Base-by-base conservation (phyloP, 64 coral and sea anemone species). In the Stichodactyla mertensii region DNA sequence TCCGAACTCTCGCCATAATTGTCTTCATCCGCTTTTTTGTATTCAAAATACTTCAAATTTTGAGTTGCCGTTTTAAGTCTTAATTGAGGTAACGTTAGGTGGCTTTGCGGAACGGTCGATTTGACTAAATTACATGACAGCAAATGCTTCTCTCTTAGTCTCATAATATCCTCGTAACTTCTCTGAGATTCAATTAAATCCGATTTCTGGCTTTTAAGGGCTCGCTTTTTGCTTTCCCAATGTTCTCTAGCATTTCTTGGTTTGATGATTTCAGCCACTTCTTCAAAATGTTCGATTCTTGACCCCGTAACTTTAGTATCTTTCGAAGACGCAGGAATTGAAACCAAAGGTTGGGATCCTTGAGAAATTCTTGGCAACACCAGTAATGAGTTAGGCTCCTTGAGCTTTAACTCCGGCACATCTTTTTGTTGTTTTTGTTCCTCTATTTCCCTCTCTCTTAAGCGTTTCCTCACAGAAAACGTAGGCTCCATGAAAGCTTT, bases 171-270 rank as follows among this genome's bases (percentile, higher is more conserved):
- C 54, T 81, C 78, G 10, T 81, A 81, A 10, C 78, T 52, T 53
- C 78, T 53, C 12, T 81, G 78, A 0, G 78, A 81, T 55, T 81
- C 78, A 6, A 15, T 81, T 54, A 81, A 16, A 55, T 81, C 78
- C 8, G 78, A 52, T 22, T 51, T 81, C 19, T 81, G 51, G 16
- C 14, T 54, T 55, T 54, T 52, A 12, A 81, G 16, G 4, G 9
- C 36, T 1, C 52, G 51, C 2, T 6, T 81, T 54, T 81, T 81
- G 31, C 14, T 52, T 81, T 81, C 78, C 78, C 78, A 81, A 8
- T 81, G 16, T 81, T 81, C 78, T 55, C 78, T 81, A 7, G 78
- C 78, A 28, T 54, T 81, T 16, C 16, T 52, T 54, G 78, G 78
- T 7, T 3, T 16, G n/a, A 55, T 53, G 2, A 81, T 15, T 19